Conservation (phyloP, 2,797 vertebrate genomes). For the Sebastes itinus region DNA sequence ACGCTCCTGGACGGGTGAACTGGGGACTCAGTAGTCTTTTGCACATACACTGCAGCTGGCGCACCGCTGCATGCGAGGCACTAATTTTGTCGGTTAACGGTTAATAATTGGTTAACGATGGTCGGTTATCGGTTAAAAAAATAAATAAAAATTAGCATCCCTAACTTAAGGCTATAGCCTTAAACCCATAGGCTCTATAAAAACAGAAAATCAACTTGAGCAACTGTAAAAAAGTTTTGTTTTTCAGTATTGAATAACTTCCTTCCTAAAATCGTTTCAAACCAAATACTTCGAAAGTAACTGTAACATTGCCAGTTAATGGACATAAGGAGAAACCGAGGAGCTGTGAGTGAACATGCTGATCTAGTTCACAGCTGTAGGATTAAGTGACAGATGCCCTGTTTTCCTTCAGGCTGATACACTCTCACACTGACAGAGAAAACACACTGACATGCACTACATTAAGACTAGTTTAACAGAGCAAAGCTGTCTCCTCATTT, state of each 20-base stretch:
- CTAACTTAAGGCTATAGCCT: neutral
- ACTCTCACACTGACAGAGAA: neutral
- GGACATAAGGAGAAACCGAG: neutral
- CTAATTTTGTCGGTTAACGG: too few relatives aligned
- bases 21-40: too few relatives aligned
- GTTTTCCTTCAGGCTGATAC: constrained; percentile 33
- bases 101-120: too few relatives aligned
- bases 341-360: neutral
- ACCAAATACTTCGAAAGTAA: neutral
- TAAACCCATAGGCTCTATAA: neutral
- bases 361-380: constrained; percentile 49
- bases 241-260: neutral
- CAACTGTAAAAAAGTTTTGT: neutral
- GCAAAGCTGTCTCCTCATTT: neutral
- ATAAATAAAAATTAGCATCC: accelerated
- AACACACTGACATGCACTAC: constrained; percentile 3
- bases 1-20: too few relatives aligned
- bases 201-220: neutral
- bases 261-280: neutral
- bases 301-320: neutral
- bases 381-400: constrained; percentile 61
- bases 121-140: too few relatives aligned
- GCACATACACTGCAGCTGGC: too few relatives aligned
- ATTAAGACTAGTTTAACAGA: neutral
- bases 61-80: too few relatives aligned